Evolutionary conservation across 2,888 invertebrate species (phyloP).

Genomic region (Gastrophysa polygoni): DNA sequence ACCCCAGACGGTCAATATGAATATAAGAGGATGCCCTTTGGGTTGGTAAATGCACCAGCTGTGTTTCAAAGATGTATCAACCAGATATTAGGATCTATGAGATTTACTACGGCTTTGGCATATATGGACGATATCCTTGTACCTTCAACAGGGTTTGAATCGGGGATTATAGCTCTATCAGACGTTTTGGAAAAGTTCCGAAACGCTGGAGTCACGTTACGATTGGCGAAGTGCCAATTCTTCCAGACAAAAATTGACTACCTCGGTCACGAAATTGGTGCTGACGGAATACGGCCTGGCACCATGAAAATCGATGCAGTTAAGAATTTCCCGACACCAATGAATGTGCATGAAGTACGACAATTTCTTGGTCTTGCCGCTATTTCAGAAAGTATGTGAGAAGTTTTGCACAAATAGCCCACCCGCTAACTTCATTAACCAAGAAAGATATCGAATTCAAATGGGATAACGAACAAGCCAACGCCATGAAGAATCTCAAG

Average conservation of each 20-base stretch:
- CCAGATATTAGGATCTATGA: slow-evolving; percentile 28
- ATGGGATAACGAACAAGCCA: slow-evolving; percentile 14
- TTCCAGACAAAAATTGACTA: slow-evolving; percentile 29
- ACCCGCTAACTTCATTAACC: slow-evolving; percentile 35
- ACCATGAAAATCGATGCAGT: slow-evolving; percentile 40
- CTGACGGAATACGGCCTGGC: slow-evolving; percentile 25
- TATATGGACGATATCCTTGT: slow-evolving; percentile 40
- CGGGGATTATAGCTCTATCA: slow-evolving; percentile 25
- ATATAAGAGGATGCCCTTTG: slow-evolving; percentile 45
- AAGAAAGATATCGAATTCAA: slow-evolving; percentile 28
- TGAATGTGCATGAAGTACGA: slow-evolving; percentile 33
- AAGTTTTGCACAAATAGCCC: slow-evolving; percentile 35
- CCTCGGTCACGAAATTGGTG: slow-evolving; percentile 32
- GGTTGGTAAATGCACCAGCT: slow-evolving; percentile 35
- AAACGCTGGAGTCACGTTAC: slow-evolving; percentile 26
- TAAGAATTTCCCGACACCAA: slow-evolving; percentile 40
- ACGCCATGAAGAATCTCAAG: slow-evolving; percentile 5
- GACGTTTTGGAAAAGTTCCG: slow-evolving; percentile 16
- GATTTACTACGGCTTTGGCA: slow-evolving; percentile 27
- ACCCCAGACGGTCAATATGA: slow-evolving; percentile 50
- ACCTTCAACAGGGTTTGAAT: slow-evolving; percentile 31
- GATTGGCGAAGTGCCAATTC: slow-evolving; percentile 33
- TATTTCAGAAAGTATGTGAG: slow-evolving; percentile 43
- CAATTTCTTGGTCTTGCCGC: slow-evolving; percentile 37
- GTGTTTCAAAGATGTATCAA: slow-evolving; percentile 35